These are phyloP conservation scores for Macquaria ambigua DNA, from an alignment of 2,113 vertebrate genomes.

Conservation along the genomic window DNA sequence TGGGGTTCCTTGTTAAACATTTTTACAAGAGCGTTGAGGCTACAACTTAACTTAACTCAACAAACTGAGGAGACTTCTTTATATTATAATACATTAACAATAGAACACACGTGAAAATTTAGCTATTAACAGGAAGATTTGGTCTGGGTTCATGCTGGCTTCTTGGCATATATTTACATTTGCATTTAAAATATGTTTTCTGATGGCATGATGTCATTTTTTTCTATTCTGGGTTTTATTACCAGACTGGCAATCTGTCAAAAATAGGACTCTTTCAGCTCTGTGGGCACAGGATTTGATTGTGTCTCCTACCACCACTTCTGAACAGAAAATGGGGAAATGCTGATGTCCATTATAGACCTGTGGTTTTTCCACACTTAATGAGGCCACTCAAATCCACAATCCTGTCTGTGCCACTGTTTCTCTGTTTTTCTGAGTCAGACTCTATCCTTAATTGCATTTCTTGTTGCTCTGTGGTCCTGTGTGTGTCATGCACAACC, in stretches of 20 bases:
- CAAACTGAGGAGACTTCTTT: neutral
- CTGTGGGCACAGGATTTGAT: constrained; percentile 13
- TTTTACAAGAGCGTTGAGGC: neutral
- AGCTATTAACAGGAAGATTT: neutral
- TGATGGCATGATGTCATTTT: neutral
- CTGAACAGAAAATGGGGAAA: constrained; percentile 29
- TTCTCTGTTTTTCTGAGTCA: constrained; percentile 45
- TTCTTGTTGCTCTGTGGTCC: constrained; percentile 13
- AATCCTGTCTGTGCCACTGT: constrained; percentile 33
- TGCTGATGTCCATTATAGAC: constrained; percentile 30
- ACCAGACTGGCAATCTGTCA: neutral
- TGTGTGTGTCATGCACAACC: constrained; percentile 33
- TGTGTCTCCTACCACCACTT: constrained; percentile 1
- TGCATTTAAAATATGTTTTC: neutral
- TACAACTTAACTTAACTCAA: neutral
- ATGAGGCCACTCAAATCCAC: constrained; percentile 30
- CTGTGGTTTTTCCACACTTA: constrained; percentile 37
- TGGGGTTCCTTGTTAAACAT: neutral
- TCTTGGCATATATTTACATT: neutral
- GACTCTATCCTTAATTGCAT: constrained; percentile 14
- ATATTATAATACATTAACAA: neutral
- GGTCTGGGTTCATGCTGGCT: neutral
- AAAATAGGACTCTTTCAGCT: constrained; percentile 18
- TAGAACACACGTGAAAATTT: neutral
- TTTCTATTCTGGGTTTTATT: neutral